Evolutionary conservation across 2,888 invertebrate species (phyloP), one percentile per base, ranked within the genome.

Genomic region (Xestia sexstrigata): DNA sequence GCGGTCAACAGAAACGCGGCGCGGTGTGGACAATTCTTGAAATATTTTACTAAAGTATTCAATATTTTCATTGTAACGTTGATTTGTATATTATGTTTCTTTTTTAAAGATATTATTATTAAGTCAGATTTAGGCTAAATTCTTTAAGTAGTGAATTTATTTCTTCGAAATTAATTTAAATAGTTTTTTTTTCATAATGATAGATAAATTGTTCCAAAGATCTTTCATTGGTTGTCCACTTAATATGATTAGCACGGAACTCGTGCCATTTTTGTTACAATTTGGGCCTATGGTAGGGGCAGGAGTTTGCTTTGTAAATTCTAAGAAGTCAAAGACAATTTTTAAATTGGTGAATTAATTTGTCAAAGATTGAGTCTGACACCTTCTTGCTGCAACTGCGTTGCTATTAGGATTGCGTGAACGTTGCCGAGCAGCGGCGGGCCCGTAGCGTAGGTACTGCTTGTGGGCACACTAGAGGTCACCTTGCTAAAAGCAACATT

Each of bases 401-500:
- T 42, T n/a, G 13, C 26, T 55, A 30, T 65, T 42, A 30, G 39
- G 7, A 15, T 52, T 11, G 47, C 39, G 23, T 30, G 45, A 52
- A n/a, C 17, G 23, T 55, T 8, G 20, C 20, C 45, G 52, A 66
- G 55, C 70, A 26, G 66, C 75, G 71, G 63, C 80, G 55, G 55
- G 66, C 42, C 71, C 66, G 66, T 30, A 15, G 63, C 63, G 39
- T 13, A 65, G n/a, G 15, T 42, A 42, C 62, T 67, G 82, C 83
- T 87, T 77, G 26, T 58, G 78, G 63, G 78, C 66, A 78, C 79
- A 84, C 82, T 87, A 85, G 79, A 89, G 88, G 87, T 83, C 82
- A 78, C 66, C 35, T 79, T 76, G 88, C 74, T 87, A 52, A 62
- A 79, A 79, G 79, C 83, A 74, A 78, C n/a, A 23, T 65, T 74